Conservation (phyloP, 2,888 invertebrate species). For the Ectemnius cavifrons region DNA sequence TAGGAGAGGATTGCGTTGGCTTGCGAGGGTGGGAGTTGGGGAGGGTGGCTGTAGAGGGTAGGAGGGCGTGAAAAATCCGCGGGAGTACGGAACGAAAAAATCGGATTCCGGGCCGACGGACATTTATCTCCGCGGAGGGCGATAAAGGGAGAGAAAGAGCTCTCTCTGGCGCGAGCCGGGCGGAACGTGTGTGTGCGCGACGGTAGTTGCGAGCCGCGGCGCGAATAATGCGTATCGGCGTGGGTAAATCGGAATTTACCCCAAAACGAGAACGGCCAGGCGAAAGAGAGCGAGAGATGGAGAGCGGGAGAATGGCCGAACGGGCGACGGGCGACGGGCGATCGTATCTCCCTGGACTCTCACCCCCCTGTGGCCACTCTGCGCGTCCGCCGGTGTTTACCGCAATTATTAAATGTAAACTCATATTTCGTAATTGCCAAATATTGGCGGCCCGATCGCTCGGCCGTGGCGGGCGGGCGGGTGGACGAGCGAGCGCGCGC, state of each 20-base stretch:
- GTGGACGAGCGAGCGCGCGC: neutral
- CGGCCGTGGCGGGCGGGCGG: conserved; percentile 47
- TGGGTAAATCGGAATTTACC: conserved; percentile 64
- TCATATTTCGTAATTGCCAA: conserved; percentile 77
- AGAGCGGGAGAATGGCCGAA: conserved; percentile 29
- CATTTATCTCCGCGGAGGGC: conserved; percentile 49
- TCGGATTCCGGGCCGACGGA: conserved; percentile 23
- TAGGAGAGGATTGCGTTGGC: conserved; percentile 13
- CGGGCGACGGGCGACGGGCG: conserved; percentile 49
- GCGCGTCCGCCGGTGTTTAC: conserved; percentile 74
- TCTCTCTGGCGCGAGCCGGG: conserved; percentile 33
- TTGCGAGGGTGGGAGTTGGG: no score
- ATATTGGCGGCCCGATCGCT: conserved; percentile 73
- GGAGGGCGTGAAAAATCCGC: conserved; percentile 34
- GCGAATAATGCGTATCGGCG: conserved; percentile 54
- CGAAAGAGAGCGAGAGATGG: no score
- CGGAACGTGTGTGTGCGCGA: conserved; percentile 48
- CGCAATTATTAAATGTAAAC: conserved; percentile 77
- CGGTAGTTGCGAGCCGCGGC: conserved; percentile 46
- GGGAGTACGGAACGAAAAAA: conserved; percentile 24
- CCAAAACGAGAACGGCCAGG: conserved; percentile 39
- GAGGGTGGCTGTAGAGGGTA: no score
- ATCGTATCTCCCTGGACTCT: conserved; percentile 60
- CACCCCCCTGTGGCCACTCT: conserved; percentile 65
- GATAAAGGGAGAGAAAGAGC: conserved; percentile 44